Base-by-base conservation (phyloP, 2,113 vertebrate species). In the Piprites chloris region DNA sequence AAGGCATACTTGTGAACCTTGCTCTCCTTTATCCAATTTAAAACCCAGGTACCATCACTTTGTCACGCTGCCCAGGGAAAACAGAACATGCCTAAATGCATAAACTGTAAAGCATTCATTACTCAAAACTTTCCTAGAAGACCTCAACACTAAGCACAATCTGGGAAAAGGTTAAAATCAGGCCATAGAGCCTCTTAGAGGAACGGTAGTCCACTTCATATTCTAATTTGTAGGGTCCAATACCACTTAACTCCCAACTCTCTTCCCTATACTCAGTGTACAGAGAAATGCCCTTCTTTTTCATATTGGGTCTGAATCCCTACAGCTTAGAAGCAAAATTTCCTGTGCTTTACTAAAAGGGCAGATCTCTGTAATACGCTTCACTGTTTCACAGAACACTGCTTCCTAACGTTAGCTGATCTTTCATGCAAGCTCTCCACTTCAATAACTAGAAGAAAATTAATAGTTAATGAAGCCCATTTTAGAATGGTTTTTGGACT, bases 401-500 rank as follows among this genome's bases (percentile, higher is more conserved):
- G 87, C 80, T 89, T 80, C 75, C 85, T 90, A 90, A 77, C 69
- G 63, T 59, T 69, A 82, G 82, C 77, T 94, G 68, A 90, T 93
- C 71, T 95, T 95, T 90, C 80, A 91, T 42, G 82, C 79, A 90
- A 96, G 66, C 75, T 85, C 78, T 82, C 35, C 63, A 83, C 83
- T 95, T 73, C 53, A 86, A 77, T 66, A 91, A 93, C 56, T 26
- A 92, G 46, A 92, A 90, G 88, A 95, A 91, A 95, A 95, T 76
- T n/a, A 89, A 95, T 96, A 95, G 87, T 74, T 95, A 89, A 97
- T 84, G 89, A 91, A 86, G 71, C 39, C 55, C 63, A 74, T 74
- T 90, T 91, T 81, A 91, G 42, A 85, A 95, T 44, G 74, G 47
- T 11, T 95, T 91, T 89, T 89, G 79, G 86, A 85, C 66, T 74